These are phyloP conservation scores for Parasteatoda tepidariorum DNA, from an alignment of 1,140 invertebrate genomes.

Conservation along the genomic window DNA sequence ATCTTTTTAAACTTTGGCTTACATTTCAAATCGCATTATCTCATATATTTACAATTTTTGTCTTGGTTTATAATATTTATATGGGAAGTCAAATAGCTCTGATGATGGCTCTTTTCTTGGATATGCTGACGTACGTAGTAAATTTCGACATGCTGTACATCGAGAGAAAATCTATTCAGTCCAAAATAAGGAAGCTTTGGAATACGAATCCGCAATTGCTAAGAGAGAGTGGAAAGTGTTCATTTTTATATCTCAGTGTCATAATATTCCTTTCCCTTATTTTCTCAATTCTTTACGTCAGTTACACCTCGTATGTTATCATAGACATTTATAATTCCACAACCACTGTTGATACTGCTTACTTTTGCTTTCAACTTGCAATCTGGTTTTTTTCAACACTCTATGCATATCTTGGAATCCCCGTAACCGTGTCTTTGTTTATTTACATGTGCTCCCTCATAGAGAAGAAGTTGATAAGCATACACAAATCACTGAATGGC, in stretches of 20 bases:
- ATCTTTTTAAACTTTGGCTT: background rate
- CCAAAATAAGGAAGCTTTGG: background rate
- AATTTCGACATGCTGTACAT: background rate
- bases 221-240: background rate
- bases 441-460: background rate
- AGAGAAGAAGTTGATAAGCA: background rate
- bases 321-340: background rate
- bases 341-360: background rate
- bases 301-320: background rate
- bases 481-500: background rate
- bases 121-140: background rate
- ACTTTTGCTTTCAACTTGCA: background rate
- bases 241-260: too few species aligned
- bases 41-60: background rate
- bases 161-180: background rate
- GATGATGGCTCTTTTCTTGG: background rate
- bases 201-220: background rate
- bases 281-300: background rate
- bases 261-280: background rate
- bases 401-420: constrained; percentile 1
- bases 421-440: background rate
- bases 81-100: background rate
- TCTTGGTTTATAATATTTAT: background rate
- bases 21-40: background rate
- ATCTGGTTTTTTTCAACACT: background rate